Evolutionary conservation across 2,888 invertebrate species (phyloP), one percentile per base, ranked within the genome.

Genomic region (Caenorhabditis becei): DNA sequence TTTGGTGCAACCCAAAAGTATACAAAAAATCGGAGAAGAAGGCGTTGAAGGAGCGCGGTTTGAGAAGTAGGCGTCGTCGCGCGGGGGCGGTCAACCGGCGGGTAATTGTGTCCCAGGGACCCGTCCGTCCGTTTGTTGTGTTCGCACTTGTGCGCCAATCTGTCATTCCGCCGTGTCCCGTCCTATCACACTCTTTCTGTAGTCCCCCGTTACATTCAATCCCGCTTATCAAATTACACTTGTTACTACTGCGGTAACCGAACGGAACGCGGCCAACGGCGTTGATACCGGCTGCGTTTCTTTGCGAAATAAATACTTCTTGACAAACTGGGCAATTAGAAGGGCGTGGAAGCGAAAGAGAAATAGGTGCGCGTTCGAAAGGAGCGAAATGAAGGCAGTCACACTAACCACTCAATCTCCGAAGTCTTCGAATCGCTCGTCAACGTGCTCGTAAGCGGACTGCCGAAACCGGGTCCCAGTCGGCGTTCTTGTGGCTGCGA

Each of bases 101-200:
- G 59, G 66, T 75, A 75, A 75, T 75, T 61, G 74, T 65, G 62
- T 63, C 47, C 24, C n/a, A 51, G 71, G 71, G 62, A 53, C 62
- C 54, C 66, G 44, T 49, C 37, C 59, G 28, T 26, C 23, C 66
- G 66, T 53, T 18, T 23, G 59, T 61, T 37, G 51, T 56, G 72
- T 72, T 72, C 72, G 56, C 72, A 63, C 63, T 66, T 74, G 66
- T 75, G 66, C 75, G 75, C 75, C 75, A 75, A 75, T 75, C 75
- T 75, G 75, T 75, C 75, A 75, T 65, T 41, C 62, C 41, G 58
- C 28, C 41, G 51, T 51, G 24, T 14, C 44, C 54, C 44, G 49
- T 63, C 41, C 11, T 14, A 41, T 4, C 41, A 5, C 14, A 41
- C 14, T 41, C 44, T 24, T 35, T 18, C 32, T 11, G 24, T 69